Percentiles rank a stretch among this genome's conserved stretches.
Evolutionary conservation across 2,113 vertebrate species (phyloP).

Genomic region (Rhipidura dahli): DNA sequence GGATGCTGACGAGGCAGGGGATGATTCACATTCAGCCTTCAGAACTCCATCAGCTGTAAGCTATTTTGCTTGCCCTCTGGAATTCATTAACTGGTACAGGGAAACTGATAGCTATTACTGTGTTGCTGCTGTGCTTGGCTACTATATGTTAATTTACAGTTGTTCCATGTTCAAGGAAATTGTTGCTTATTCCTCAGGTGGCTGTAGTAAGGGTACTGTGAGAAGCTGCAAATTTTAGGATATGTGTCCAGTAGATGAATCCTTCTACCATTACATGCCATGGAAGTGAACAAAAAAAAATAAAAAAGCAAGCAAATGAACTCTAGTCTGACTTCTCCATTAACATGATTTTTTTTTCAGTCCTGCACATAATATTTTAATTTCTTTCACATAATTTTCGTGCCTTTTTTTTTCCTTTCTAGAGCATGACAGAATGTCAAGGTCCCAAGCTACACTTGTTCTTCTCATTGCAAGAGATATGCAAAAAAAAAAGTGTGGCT

Average conservation of each 20-base stretch:
- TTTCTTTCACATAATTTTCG: neutral
- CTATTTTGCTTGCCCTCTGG: conserved; percentile 41
- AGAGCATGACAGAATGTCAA: neutral
- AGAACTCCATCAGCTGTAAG: conserved; percentile 35
- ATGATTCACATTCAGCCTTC: conserved; percentile 47
- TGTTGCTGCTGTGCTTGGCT: conserved; percentile 15
- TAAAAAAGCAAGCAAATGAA: neutral
- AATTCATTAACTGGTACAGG: conserved; percentile 13
- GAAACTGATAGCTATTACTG: neutral
- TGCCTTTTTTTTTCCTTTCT: neutral
- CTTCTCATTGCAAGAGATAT: neutral
- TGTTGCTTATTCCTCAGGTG: neutral
- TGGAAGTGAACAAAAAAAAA: neutral
- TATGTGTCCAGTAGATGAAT: neutral
- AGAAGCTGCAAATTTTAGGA: neutral
- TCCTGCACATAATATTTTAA: neutral
- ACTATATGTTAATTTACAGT: neutral
- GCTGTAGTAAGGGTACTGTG: neutral
- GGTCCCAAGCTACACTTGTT: neutral
- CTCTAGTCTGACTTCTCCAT: neutral
- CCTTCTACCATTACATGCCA: neutral
- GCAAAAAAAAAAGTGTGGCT: neutral
- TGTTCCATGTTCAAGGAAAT: neutral
- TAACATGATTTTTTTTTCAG: neutral
- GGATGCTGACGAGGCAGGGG: conserved; percentile 37